Percentiles rank a stretch among this genome's conserved stretches.
phyloP scores from a whole-genome alignment of 2,113 vertebrate species.

The Tonatia bakeri region DNA sequence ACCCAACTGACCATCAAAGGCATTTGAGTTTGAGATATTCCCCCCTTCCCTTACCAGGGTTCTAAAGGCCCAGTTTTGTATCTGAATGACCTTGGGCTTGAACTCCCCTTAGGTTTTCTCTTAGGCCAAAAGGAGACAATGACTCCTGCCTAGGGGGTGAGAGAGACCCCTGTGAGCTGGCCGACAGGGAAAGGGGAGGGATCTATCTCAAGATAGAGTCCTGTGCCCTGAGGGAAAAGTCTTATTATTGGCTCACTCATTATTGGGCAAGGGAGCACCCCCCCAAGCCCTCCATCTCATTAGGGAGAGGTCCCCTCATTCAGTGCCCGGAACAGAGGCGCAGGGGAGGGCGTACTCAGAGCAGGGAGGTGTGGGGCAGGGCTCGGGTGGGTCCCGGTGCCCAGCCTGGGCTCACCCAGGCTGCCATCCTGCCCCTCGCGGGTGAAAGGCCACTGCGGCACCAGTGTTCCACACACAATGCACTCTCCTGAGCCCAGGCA shows the following conservation, averaged over 20 bases:
- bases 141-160: neutral
- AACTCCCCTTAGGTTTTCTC: neutral
- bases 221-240: neutral
- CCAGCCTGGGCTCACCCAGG: rapidly evolving
- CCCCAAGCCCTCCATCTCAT: neutral
- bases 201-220: neutral
- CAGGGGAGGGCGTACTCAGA: neutral
- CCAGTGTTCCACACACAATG: neutral
- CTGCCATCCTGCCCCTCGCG: neutral
- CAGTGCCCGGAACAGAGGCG: neutral
- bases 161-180: neutral
- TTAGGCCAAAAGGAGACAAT: neutral
- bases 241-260: neutral
- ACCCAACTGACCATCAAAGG: neutral
- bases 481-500: neutral
- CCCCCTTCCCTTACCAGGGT: neutral
- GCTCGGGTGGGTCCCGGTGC: neutral
- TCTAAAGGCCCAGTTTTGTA: neutral
- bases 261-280: no score
- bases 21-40: neutral
- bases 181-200: neutral
- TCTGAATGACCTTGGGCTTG: neutral
- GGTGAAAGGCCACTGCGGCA: neutral
- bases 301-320: neutral
- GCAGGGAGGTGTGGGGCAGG: rapidly evolving